Conservation (phyloP, 2,113 vertebrate genomes). For the Pluvialis apricaria region DNA sequence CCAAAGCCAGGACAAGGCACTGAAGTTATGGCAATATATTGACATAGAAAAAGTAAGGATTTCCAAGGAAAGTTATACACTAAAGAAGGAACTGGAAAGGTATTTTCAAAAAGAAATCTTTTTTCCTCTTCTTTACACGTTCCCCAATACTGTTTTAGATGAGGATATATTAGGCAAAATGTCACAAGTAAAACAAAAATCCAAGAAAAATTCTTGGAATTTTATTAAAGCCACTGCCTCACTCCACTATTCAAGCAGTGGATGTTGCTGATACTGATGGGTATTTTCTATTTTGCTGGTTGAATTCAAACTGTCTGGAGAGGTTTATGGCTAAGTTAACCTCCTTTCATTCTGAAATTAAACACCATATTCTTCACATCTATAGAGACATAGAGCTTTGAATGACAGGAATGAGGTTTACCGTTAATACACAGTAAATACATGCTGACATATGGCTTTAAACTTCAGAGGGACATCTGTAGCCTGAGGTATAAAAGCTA, state of each 20-base stretch:
- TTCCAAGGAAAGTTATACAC: neutral
- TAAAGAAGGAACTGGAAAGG: neutral
- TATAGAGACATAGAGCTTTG: neutral
- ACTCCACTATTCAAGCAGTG: neutral
- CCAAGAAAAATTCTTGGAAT: neutral
- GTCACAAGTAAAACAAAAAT: neutral
- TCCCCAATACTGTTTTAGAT: neutral
- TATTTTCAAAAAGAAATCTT: rapidly evolving
- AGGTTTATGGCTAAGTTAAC: neutral
- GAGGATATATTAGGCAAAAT: neutral
- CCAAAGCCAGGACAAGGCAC: neutral
- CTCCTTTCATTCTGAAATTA: neutral
- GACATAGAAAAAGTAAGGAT: neutral
- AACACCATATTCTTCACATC: neutral
- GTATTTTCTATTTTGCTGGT: neutral
- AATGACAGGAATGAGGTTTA: neutral
- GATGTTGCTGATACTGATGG: neutral
- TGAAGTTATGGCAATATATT: neutral
- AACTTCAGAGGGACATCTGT: neutral
- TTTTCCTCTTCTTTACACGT: neutral
- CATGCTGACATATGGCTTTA: neutral
- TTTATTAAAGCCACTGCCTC: neutral
- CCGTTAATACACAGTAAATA: neutral
- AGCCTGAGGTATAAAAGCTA: neutral
- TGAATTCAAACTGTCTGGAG: neutral